These are phyloP conservation scores for Apaloderma vittatum DNA, from an alignment of 2,113 vertebrate genomes.

Conservation along the genomic window DNA sequence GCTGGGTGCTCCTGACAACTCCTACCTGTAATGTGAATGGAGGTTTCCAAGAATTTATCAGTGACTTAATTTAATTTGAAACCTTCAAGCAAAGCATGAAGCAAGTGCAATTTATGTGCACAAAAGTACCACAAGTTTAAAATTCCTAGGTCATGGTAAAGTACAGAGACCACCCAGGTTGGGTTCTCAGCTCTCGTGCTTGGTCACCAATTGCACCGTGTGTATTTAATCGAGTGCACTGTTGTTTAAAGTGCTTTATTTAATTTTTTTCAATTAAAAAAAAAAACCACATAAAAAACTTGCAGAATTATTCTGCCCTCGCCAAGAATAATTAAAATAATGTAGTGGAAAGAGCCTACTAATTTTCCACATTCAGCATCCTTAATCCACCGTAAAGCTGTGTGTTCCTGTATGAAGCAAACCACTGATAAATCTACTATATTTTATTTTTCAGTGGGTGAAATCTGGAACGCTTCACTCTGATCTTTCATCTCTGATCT, in stretches of 20 bases:
- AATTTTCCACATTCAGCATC: neutral
- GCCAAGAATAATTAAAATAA: conserved; percentile 37
- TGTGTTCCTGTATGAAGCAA: neutral
- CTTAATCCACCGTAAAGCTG: neutral
- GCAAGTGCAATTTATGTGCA: neutral
- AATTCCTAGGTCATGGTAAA: neutral
- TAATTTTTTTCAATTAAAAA: conserved; percentile 44
- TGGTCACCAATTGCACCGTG: neutral
- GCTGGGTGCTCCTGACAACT: neutral
- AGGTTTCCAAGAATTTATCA: neutral
- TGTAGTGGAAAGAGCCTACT: neutral
- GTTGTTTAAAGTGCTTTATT: conserved; percentile 6
- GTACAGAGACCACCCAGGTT: neutral
- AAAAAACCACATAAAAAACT: neutral
- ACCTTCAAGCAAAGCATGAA: neutral
- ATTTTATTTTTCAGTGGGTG: neutral
- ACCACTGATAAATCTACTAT: neutral
- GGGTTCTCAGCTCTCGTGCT: neutral
- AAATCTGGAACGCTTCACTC: neutral
- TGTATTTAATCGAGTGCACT: neutral
- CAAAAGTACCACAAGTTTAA: neutral
- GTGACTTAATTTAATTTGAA: neutral
- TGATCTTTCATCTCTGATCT: neutral
- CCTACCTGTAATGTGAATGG: accelerated
- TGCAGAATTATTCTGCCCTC: neutral